Percentiles rank a stretch among this genome's conserved stretches.
Evolutionary conservation across 2,888 invertebrate species (phyloP).

Genomic region (Tolmerus cingulatus): DNA sequence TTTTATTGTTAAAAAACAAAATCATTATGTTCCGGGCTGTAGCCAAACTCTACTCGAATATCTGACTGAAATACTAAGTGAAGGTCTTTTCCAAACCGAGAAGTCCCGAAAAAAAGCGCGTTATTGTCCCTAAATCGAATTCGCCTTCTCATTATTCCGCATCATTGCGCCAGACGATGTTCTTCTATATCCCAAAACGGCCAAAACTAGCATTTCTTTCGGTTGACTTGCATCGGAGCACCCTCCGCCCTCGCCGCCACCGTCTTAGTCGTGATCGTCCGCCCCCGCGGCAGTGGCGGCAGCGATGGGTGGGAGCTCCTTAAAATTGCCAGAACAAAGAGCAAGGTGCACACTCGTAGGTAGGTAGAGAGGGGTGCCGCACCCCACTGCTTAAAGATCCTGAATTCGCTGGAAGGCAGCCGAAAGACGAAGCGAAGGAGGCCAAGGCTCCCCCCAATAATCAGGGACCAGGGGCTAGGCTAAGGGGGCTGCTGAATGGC

Average conservation of each 20-base stretch:
- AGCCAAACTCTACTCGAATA: background rate
- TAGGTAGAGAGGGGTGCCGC: background rate
- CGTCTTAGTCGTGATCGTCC: background rate
- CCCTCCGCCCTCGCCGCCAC: background rate
- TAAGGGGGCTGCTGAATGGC: background rate
- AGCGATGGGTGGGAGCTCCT: background rate
- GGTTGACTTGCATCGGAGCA: background rate
- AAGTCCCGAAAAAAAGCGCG: background rate
- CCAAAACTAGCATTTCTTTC: conserved; percentile 17
- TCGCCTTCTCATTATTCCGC: conserved; percentile 33
- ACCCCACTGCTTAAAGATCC: background rate
- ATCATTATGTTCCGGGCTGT: background rate
- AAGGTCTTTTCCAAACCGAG: background rate
- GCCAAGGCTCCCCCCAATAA: conserved; percentile 49
- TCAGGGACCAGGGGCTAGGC: conserved; percentile 42
- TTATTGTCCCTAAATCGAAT: conserved; percentile 19
- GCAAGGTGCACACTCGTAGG: background rate
- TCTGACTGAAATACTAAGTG: background rate
- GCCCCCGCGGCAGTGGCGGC: background rate
- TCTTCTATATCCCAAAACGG: background rate
- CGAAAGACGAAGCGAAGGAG: conserved; percentile 49
- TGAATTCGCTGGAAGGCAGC: background rate
- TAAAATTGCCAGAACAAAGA: conserved; percentile 7
- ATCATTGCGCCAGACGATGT: conserved; percentile 27
- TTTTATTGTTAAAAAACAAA: background rate